Evolutionary conservation across 2,888 invertebrate genomes (phyloP).

Genomic region (Parnassius apollo): DNA sequence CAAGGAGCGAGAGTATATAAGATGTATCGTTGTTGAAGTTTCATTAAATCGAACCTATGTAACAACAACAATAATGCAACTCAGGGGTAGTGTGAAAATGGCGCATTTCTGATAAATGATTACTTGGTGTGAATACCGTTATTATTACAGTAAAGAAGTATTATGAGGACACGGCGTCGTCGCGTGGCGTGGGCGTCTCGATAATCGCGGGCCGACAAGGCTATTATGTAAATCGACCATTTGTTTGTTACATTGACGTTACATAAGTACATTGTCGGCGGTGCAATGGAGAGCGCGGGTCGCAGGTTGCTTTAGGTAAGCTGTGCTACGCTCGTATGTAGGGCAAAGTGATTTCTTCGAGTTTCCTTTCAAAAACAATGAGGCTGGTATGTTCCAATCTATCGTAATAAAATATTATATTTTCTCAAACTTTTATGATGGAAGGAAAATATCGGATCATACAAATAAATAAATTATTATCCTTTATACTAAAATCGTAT

Average conservation of each 20-base stretch:
- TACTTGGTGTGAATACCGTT: conserved; percentile 8
- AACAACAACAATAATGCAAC: too few relatives aligned
- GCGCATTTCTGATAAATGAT: conserved; percentile 21
- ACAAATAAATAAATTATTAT: too few relatives aligned
- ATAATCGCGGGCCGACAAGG: conserved; percentile 64
- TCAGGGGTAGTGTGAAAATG: too few relatives aligned
- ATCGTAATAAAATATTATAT: too few relatives aligned
- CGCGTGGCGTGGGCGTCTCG: conserved; percentile 55
- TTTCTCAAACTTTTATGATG: too few relatives aligned
- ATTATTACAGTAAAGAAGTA: conserved; percentile 30
- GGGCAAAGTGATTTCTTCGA: conserved; percentile 7
- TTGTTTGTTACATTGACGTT: conserved; percentile 70
- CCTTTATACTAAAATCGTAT: too few relatives aligned
- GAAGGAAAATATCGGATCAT: too few relatives aligned
- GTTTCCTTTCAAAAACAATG: neutral
- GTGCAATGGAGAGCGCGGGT: conserved; percentile 64
- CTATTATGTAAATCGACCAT: conserved; percentile 74
- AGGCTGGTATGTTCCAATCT: too few relatives aligned
- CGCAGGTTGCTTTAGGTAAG: conserved; percentile 66
- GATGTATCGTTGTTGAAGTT: too few relatives aligned
- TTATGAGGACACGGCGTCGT: conserved; percentile 36
- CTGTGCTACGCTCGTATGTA: conserved; percentile 24
- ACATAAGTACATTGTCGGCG: conserved; percentile 64
- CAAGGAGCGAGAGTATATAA: too few relatives aligned
- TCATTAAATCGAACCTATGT: too few relatives aligned